Conservation (phyloP, 2,113 vertebrate genomes). For the Meriones unguiculatus region DNA sequence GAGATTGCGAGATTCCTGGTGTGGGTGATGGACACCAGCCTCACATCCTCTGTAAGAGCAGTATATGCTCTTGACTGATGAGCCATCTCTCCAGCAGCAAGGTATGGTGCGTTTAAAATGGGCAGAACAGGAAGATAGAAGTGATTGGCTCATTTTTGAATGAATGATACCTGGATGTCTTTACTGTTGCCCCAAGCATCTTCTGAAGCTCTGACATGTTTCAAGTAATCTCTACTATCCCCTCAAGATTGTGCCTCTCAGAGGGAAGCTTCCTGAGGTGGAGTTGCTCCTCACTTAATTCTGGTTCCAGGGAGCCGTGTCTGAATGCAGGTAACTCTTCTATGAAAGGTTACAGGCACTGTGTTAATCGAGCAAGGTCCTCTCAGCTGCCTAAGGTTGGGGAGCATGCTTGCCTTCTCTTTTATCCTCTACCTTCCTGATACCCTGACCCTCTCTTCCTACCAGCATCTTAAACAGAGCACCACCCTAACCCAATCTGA, state of each 20-base stretch:
- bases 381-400: background rate
- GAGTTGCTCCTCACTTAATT: background rate
- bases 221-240: background rate
- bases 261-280: background rate
- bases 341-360: background rate
- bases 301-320: background rate
- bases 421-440: background rate
- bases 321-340: too few relatives aligned
- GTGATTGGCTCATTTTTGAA: background rate
- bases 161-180: background rate
- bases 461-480: fast-evolving
- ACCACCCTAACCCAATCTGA: background rate
- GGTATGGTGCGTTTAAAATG: background rate
- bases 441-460: fast-evolving
- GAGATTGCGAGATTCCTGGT: too few relatives aligned
- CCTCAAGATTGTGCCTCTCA: background rate
- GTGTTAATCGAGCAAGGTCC: background rate
- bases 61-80: background rate
- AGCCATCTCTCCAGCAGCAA: background rate
- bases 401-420: fast-evolving
- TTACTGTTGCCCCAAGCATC: background rate
- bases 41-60: background rate
- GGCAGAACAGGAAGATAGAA: background rate
- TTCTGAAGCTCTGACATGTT: background rate
- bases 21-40: too few relatives aligned